phyloP scores from a whole-genome alignment of 1,140 invertebrate genomes.

The Drosophila orosa region DNA sequence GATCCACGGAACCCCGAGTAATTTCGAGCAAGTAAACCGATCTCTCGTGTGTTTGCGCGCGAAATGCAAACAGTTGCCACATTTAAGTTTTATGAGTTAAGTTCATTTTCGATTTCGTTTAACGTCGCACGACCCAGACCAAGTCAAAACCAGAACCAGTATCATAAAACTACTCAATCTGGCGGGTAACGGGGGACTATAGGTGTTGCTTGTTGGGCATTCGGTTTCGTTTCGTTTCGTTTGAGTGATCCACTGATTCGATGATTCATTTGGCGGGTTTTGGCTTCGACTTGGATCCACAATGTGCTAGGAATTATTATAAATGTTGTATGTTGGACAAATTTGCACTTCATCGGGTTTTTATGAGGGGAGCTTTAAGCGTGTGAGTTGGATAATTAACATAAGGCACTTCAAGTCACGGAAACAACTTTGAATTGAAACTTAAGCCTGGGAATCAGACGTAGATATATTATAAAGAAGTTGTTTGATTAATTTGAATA shows the following conservation, averaged over 20 bases:
- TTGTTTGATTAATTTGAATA: neutral
- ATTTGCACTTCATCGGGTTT: slow-evolving; percentile 11
- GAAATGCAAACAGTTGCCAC: slow-evolving; percentile 59
- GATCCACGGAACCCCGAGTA: slow-evolving; percentile 28
- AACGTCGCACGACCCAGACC: slow-evolving; percentile 18
- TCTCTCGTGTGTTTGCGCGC: slow-evolving; percentile 54
- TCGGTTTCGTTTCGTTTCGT: slow-evolving; percentile 40
- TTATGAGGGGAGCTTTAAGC: neutral
- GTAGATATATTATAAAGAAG: neutral
- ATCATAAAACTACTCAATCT: slow-evolving; percentile 28
- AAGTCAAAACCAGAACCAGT: slow-evolving; percentile 28
- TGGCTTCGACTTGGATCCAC: neutral
- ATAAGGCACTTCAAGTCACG: neutral
- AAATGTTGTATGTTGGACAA: slow-evolving; percentile 1
- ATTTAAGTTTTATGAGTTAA: slow-evolving; percentile 43
- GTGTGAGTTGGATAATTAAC: neutral
- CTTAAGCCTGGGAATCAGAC: neutral
- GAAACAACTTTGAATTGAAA: neutral
- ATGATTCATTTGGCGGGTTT: slow-evolving; percentile 42
- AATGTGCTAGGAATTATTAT: slow-evolving; percentile 16
- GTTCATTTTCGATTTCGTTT: slow-evolving; percentile 48
- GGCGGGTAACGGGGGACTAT: slow-evolving; percentile 7
- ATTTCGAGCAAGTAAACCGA: slow-evolving; percentile 55
- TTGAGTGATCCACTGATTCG: slow-evolving; percentile 43
- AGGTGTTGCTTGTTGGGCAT: slow-evolving; percentile 28